Percentiles rank a stretch among this genome's conserved stretches.
Conservation (phyloP, 2,888 invertebrate genomes). For the Alentia gelatinosa region DNA sequence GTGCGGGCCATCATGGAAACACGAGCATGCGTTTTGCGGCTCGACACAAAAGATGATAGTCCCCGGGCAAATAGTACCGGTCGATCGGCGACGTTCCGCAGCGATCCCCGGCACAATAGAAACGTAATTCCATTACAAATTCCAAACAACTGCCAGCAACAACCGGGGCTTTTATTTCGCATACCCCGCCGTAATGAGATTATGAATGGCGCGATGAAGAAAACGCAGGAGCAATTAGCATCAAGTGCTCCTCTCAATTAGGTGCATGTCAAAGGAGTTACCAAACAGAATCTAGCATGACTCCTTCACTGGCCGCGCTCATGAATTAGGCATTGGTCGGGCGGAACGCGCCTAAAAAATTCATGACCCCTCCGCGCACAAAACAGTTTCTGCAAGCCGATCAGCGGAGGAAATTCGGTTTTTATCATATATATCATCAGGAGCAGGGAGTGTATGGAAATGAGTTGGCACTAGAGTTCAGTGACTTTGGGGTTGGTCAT, state of each 20-base stretch:
- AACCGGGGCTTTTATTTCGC: slow-evolving; percentile 34
- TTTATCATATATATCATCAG: background rate
- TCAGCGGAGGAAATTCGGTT: background rate
- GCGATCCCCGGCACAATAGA: slow-evolving; percentile 13
- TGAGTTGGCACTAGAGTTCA: background rate
- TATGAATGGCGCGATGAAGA: slow-evolving; percentile 30
- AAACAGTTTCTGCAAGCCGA: background rate
- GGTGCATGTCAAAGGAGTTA: slow-evolving; percentile 34
- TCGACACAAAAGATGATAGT: slow-evolving; percentile 37
- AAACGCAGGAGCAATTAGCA: slow-evolving; percentile 43
- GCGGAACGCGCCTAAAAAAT: slow-evolving; percentile 42
- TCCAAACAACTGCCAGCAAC: slow-evolving; percentile 44
- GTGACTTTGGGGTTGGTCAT: background rate
- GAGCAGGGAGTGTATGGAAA: background rate
- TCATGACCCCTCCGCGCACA: slow-evolving; percentile 10
- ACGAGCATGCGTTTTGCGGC: slow-evolving; percentile 40
- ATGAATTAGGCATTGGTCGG: slow-evolving; percentile 1
- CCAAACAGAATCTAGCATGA: slow-evolving; percentile 34
- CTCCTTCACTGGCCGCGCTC: background rate
- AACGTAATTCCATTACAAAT: slow-evolving; percentile 42
- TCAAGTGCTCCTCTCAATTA: slow-evolving; percentile 46
- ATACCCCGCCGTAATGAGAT: slow-evolving; percentile 22
- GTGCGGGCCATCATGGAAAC: slow-evolving; percentile 9
- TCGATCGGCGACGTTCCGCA: background rate
- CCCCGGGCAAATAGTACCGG: slow-evolving; percentile 31